Evolutionary conservation across 2,888 invertebrate species (phyloP).

Genomic region (Lysandra bellargus): DNA sequence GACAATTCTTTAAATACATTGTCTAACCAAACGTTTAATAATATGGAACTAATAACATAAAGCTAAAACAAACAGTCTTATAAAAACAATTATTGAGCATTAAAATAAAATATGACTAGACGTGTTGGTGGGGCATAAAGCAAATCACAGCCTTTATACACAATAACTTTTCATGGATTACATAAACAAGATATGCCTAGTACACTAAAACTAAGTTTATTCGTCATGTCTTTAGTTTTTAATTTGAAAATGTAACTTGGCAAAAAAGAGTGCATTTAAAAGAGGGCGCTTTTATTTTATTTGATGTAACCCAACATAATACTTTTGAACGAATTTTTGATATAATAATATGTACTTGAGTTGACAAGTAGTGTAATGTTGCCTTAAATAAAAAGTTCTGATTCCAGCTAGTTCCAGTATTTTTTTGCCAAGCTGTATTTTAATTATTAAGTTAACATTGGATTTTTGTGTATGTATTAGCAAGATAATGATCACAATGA

Average conservation of each 20-base stretch:
- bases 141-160: slow-evolving; percentile 75
- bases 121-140: slow-evolving; percentile 60
- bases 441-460: neutral
- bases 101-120: slow-evolving; percentile 55
- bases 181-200: neutral
- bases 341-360: too few relatives aligned
- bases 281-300: too few relatives aligned
- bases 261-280: too few relatives aligned
- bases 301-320: too few relatives aligned
- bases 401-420: too few relatives aligned
- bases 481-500: too few relatives aligned
- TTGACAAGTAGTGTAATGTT: too few relatives aligned
- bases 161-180: slow-evolving; percentile 44
- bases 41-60: neutral
- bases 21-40: neutral
- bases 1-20: neutral
- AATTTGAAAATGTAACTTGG: too few relatives aligned
- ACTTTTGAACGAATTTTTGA: too few relatives aligned
- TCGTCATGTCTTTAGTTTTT: too few relatives aligned
- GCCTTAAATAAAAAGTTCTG: too few relatives aligned
- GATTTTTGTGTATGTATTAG: neutral
- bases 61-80: neutral
- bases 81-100: slow-evolving; percentile 3
- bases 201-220: neutral
- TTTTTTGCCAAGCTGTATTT: neutral